A percentile compares a stretch with the other conserved stretches of the same genome.
Conservation (phyloP, 2,797 vertebrate species). For the Anisognathus igniventris region DNA sequence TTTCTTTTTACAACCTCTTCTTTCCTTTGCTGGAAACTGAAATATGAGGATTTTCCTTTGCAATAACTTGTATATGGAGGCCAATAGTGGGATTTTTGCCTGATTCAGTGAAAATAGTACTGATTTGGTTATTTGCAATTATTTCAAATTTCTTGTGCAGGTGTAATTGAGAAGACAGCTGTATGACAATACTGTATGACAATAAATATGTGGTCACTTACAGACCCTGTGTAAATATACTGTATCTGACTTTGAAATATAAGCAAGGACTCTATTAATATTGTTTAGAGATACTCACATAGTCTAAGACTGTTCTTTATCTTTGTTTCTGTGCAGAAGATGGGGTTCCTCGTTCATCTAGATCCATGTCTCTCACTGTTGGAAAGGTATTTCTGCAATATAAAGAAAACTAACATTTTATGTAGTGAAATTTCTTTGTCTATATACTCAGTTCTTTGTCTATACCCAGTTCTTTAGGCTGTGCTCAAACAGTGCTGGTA, state of each 20-base stretch:
- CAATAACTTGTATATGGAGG: neutral
- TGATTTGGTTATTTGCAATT: neutral
- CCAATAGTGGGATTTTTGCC: neutral
- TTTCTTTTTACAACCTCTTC: neutral
- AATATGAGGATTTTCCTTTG: neutral
- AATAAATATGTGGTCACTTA: neutral
- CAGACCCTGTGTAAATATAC: neutral
- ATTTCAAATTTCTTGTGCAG: neutral
- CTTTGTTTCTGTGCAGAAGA: conserved; percentile 82
- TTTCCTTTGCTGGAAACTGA: neutral
- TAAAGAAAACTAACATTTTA: neutral
- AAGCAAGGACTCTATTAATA: neutral
- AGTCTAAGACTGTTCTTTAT: neutral
- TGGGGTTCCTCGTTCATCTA: conserved; percentile 86
- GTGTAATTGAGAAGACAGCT: neutral
- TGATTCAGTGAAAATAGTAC: neutral
- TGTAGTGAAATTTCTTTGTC: neutral
- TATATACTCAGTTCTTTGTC: neutral
- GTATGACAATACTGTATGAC: neutral
- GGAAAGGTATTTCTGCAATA: conserved; percentile 85
- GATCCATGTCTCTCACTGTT: conserved; percentile 94
- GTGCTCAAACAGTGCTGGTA: neutral
- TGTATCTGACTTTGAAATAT: neutral
- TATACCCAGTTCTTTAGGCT: neutral
- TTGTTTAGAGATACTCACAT: neutral